Conservation (phyloP, 2,888 invertebrate species). For the Ormyrus nitidulus region DNA sequence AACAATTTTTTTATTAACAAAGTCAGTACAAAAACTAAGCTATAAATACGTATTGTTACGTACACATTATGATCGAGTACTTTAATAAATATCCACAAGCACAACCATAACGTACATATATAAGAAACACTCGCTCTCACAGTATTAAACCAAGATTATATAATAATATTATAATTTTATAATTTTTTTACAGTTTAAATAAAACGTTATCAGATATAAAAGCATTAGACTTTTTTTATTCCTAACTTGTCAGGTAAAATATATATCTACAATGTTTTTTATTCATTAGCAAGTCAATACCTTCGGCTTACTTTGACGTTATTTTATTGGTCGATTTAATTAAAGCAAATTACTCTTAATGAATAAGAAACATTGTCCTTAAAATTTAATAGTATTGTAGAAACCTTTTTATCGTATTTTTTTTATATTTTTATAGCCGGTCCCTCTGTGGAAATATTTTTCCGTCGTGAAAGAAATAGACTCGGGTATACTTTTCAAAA, state of each 20-base stretch:
- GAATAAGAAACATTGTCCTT: slow-evolving; percentile 6
- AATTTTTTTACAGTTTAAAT: slow-evolving; percentile 40
- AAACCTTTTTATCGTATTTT: not conserved
- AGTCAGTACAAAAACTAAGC: slow-evolving; percentile 48
- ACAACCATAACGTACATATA: slow-evolving; percentile 33
- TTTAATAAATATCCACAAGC: slow-evolving; percentile 54
- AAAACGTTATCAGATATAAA: slow-evolving; percentile 22
- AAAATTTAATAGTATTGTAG: slow-evolving; percentile 9
- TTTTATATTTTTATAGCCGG: slow-evolving; percentile 9
- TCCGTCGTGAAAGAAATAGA: slow-evolving; percentile 4
- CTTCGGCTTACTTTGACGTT: too few species aligned
- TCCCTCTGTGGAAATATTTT: slow-evolving; percentile 39
- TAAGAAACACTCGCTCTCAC: slow-evolving; percentile 34
- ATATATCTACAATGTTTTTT: not conserved
- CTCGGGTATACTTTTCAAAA: slow-evolving; percentile 36
- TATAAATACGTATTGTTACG: slow-evolving; percentile 32
- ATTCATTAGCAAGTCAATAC: slow-evolving; percentile 3
- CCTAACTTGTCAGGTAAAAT: not conserved
- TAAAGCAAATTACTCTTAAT: slow-evolving; percentile 2
- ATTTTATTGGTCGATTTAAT: not conserved
- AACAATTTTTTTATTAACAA: slow-evolving; percentile 52
- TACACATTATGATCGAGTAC: slow-evolving; percentile 35
- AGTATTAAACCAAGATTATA: slow-evolving; percentile 11
- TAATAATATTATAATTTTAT: slow-evolving; percentile 10
- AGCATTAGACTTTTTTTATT: not conserved